These are phyloP conservation scores for Chironomus tepperi DNA, from an alignment of 1,140 invertebrate species.

Conservation along the genomic window DNA sequence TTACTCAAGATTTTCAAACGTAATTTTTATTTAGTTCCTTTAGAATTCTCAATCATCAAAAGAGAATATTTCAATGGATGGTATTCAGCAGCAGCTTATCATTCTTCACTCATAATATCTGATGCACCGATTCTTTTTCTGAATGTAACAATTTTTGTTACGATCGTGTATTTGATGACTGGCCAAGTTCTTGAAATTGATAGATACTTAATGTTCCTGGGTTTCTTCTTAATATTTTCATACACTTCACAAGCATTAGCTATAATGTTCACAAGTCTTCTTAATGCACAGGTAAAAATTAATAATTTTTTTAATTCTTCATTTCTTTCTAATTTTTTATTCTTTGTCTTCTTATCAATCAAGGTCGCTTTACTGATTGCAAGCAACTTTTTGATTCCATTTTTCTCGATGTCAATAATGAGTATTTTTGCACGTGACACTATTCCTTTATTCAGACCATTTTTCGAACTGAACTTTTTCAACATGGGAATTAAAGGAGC, in stretches of 20 bases:
- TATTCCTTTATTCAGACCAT: slow-evolving; percentile 77
- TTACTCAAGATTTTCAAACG: no score
- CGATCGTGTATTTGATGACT: slow-evolving; percentile 50
- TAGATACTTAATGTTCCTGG: slow-evolving; percentile 47
- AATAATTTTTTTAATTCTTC: background rate
- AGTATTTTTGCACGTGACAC: slow-evolving; percentile 54
- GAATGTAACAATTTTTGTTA: slow-evolving; percentile 52
- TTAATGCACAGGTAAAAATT: background rate
- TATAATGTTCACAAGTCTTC: background rate
- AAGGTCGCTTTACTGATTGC: slow-evolving; percentile 52
- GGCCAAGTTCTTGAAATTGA: slow-evolving; percentile 44
- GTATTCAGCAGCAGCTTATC: slow-evolving; percentile 89
- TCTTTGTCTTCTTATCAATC: no score
- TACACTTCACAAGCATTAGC: slow-evolving; percentile 46
- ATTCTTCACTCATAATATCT: slow-evolving; percentile 71
- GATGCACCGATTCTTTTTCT: slow-evolving; percentile 60
- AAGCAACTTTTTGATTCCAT: slow-evolving; percentile 49
- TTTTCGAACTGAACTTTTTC: slow-evolving; percentile 54
- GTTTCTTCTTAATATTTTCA: slow-evolving; percentile 48
- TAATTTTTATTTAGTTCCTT: slow-evolving; percentile 80
- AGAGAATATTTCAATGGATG: slow-evolving; percentile 88
- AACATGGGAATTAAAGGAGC: slow-evolving; percentile 51
- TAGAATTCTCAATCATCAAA: slow-evolving; percentile 72
- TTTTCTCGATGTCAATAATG: slow-evolving; percentile 53
- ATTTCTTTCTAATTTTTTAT: slow-evolving; percentile 28